These are phyloP conservation scores for Papilio aristodemus DNA, from an alignment of 1,140 invertebrate species.

Conservation along the genomic window DNA sequence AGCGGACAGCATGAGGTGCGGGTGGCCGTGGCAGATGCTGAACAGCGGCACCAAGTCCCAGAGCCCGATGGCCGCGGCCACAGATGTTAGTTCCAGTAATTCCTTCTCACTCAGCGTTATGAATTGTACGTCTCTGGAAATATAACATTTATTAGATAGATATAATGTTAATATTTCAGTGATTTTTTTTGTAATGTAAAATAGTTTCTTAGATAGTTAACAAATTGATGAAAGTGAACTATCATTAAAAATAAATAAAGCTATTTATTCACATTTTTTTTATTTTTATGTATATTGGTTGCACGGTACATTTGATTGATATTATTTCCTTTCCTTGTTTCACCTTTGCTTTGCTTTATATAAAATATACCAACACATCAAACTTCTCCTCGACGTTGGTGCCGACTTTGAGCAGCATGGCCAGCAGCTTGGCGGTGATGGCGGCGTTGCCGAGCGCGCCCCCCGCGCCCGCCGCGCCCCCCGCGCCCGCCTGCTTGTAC, in stretches of 20 bases:
- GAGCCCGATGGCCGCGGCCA: constrained; percentile 59
- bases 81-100: constrained; percentile 56
- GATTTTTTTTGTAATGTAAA: no score
- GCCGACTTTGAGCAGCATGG: constrained; percentile 57
- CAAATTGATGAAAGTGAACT: no score
- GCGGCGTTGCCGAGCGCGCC: constrained; percentile 58
- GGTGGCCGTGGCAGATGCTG: constrained; percentile 59
- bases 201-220: no score
- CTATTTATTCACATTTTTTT: no score
- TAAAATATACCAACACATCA: constrained; percentile 46
- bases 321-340: background rate
- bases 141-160: constrained; percentile 5
- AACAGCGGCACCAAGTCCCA: constrained; percentile 68
- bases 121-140: constrained; percentile 60
- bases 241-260: no score
- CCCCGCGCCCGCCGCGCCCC: constrained; percentile 41
- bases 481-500: constrained; percentile 55
- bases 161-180: no score
- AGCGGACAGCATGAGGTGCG: constrained; percentile 53
- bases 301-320: no score
- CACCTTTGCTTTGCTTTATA: no score
- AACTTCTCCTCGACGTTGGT: constrained; percentile 59
- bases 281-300: no score
- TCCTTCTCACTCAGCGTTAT: constrained; percentile 50
- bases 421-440: constrained; percentile 60